A percentile compares a stretch with the other conserved stretches of the same genome.
These are phyloP conservation scores for Marmota flaviventris DNA, from an alignment of 2,113 vertebrate genomes.

Conservation along the genomic window DNA sequence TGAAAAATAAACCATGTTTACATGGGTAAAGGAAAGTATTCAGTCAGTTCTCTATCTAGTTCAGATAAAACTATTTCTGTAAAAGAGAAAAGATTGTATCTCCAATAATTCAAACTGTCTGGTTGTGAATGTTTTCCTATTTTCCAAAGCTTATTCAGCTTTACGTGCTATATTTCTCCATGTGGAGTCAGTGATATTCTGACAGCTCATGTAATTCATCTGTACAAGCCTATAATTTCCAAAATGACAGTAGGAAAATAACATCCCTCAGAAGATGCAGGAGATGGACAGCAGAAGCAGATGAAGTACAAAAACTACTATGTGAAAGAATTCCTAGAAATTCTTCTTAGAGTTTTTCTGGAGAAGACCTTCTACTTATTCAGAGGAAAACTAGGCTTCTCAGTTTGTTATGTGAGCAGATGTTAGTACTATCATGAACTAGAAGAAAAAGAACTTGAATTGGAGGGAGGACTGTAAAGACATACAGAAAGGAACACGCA, in stretches of 20 bases:
- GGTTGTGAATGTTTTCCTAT: background rate
- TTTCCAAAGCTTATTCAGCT: slow-evolving; percentile 16
- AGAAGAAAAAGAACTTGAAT: background rate
- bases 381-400: slow-evolving; percentile 28
- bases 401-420: background rate
- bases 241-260: slow-evolving; percentile 19
- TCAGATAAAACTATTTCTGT: background rate
- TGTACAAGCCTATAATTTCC: background rate
- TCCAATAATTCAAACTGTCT: background rate
- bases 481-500: background rate
- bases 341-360: background rate
- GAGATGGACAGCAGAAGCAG: background rate
- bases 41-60: background rate
- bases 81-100: background rate
- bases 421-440: background rate
- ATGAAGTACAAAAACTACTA: background rate
- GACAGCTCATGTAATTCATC: background rate
- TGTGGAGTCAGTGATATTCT: background rate
- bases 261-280: background rate
- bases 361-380: background rate
- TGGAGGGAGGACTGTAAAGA: background rate
- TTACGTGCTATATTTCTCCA: background rate
- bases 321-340: background rate
- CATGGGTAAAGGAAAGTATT: background rate
- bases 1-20: background rate